Conservation (phyloP, 2,113 vertebrate species). For the Tautogolabrus adspersus region DNA sequence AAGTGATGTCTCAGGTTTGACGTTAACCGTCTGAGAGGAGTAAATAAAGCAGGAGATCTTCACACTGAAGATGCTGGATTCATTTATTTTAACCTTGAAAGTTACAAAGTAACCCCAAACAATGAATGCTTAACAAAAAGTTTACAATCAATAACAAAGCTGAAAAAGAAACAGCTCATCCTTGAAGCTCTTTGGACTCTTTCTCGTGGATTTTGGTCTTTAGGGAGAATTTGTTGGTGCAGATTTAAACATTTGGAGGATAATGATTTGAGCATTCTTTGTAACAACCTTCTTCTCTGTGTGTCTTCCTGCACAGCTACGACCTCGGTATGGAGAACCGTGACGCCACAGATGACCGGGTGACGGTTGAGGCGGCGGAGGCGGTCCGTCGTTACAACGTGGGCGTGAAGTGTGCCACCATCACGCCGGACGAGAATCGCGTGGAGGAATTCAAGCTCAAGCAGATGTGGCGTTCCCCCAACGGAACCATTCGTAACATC, state of each 20-base stretch:
- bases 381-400: slow-evolving; percentile 91
- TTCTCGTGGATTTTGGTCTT: no score
- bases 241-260: no score
- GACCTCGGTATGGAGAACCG: slow-evolving; percentile 96
- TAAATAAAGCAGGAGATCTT: not conserved
- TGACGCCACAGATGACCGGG: slow-evolving; percentile 90
- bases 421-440: slow-evolving; percentile 96
- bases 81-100: no score
- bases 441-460: slow-evolving; percentile 98
- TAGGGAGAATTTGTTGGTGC: no score
- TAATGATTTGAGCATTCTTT: not conserved
- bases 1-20: no score
- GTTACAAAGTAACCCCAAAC: no score
- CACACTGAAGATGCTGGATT: no score
- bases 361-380: slow-evolving; percentile 95
- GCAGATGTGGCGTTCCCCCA: slow-evolving; percentile 99
- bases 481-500: slow-evolving; percentile 98
- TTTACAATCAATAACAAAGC: no score
- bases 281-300: not conserved
- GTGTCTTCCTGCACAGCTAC: slow-evolving; percentile 81
- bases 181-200: no score
- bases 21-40: no score
- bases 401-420: slow-evolving; percentile 97
- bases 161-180: no score
- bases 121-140: no score